Evolutionary conservation across 2,113 vertebrate species (phyloP), one percentile per base, ranked within the genome.

Genomic region (Tangachromis dhanisi): DNA sequence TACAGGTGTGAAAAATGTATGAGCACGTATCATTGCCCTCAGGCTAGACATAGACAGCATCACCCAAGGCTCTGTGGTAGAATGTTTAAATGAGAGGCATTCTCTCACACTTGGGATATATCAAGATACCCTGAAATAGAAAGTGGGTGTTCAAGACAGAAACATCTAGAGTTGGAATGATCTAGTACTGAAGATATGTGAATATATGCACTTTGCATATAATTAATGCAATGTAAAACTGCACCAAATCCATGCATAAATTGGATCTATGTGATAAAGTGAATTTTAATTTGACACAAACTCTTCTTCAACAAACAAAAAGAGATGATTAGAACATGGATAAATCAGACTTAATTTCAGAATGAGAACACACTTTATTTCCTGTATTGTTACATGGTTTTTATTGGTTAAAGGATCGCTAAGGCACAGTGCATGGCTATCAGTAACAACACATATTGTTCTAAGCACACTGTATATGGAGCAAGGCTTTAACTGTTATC

Each of bases 1-100:
- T 82, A 35, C 83, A 91, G 86, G 88, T 91, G 89, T 94, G 91
- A 95, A 94, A 93, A 93, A 94, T 94, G 81, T 54, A 95, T 92
- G 91, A 93, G 90, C 81, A 13, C 87, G 85, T 89, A 89, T 92
- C 51, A 26, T 78, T 88, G 91, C 89, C 93, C 90, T 83, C 35
- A 24, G 95, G 95, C 92, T 68, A 92, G 83, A 95, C 91, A 92
- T 14, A 89, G 88, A 90, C 92, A 80, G 90, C 89, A 88, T 90
- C 85, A 89, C 89, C 92, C 85, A 54, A 8, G 63, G 86, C 87
- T 59, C 88, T 71, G 88, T 80, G 87, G 83, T 73, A 14, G 82
- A 81, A 89, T 90, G 93, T 88, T 93, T 93, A 93, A 93, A 92
- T 89, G 86, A 93, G 88, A 80, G 78, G 19, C 91, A 42, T 82